Evolutionary conservation across 2,888 invertebrate species (phyloP), one percentile per base, ranked within the genome.

Genomic region (Nycteola revayana): DNA sequence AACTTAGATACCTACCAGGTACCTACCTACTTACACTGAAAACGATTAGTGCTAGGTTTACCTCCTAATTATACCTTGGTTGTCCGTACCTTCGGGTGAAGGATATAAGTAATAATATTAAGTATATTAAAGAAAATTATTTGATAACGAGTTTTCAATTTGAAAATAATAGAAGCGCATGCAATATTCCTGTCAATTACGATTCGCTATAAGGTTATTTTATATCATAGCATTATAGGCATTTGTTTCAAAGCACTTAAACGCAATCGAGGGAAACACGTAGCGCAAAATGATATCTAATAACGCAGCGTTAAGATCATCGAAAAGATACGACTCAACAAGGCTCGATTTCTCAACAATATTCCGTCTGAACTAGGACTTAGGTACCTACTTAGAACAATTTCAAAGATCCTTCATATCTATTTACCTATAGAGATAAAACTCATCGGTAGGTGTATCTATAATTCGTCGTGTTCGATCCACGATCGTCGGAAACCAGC

Each of bases 401-500:
- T 60, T 54, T 52, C 48, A 46, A 50, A 55, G 41, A 43, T 37
- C 44, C 55, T 48, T 44, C 48, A 51, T 49, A 40, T 52, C 14
- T 14, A 51, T 35, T 39, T 46, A 46, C 40, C 66, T 66, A 66
- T 67, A 38, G 44, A 68, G 66, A 67, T 67, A 60, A 69, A 71
- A 69, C 65, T n/a, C n/a, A n/a, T n/a, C n/a, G n/a, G n/a, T n/a
- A n/a, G n/a, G n/a, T n/a, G n/a, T 56, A 68, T 59, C 69, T 61
- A 73, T 77, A 76, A 78, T 78, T 69, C 63, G 58, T 71, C 63
- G 67, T 73, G 59, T 67, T 72, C 63, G 48, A 58, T 63, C 66
- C 76, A 75, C 76, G 77, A 77, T 75, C 72, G 59, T 75, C 75
- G 76, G 80, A 76, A 83, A 83, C 70, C 69, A 67, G 73, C 73